Evolutionary conservation across 2,113 vertebrate species (phyloP), one percentile per base, ranked within the genome.

Genomic region (Progne subis): DNA sequence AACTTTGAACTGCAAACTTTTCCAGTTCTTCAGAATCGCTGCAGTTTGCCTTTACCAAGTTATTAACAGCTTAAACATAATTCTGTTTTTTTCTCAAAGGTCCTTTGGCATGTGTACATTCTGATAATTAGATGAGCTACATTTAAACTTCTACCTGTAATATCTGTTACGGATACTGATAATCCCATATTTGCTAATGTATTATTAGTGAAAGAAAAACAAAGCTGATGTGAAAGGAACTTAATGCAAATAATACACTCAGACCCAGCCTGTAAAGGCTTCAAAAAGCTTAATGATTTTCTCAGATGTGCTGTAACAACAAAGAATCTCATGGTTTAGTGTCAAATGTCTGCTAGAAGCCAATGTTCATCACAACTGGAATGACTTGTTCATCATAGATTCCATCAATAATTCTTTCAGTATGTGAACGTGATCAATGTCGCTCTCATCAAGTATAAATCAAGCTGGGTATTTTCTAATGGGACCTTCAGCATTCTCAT

Each of bases 361-460:
- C 81, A 85, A 87, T 78, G 69, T 32, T 95, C 60, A 94, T 87
- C 94, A 93, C 92, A 86, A 96, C 63, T 61, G 64, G 69, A 93
- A 89, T 82, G 96, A 96, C 81, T 91, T 95, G 79, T 55, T 97
- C 86, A 95, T 96, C 88, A 96, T 32, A 94, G 64, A 78, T 65
- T 81, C 85, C 76, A 95, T 94, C 91, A 97, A 90, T 97, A 95
- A 96, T 94, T 90, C 94, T 88, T 97, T 94, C 89, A 86, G 74
- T 82, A 49, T 91, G 77, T 84, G 90, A 77, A 94, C 6, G 88
- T 86, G 91, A 96, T 88, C 88, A 95, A 86, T 96, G 90, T 32
- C 31, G 23, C 57, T 81, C 78, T 79, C 70, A 87, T 71, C 68
- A 86, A 90, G 76, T 7, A 83, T 64, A 82, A 95, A 91, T 82